A percentile compares a stretch with the other conserved stretches of the same genome.
Evolutionary conservation across 2,888 invertebrate species (phyloP).

Genomic region (Nebria salina): DNA sequence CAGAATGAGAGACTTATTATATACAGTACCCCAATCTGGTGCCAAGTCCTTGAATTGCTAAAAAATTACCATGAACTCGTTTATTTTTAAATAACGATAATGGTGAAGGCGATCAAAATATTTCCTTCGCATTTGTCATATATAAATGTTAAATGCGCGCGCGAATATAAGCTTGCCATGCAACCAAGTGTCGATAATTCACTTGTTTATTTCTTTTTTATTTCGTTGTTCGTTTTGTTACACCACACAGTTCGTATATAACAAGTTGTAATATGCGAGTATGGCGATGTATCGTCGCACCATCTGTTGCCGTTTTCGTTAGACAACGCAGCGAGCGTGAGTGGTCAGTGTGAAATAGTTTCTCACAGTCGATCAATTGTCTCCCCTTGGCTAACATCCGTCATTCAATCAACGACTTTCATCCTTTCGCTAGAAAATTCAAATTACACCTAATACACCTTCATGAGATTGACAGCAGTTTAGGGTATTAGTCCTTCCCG

Average conservation of each 20-base stretch:
- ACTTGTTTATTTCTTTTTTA: constrained; percentile 27
- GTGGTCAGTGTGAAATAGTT: constrained; percentile 9
- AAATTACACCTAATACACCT: neutral
- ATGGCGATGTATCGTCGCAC: neutral
- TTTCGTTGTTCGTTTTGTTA: constrained; percentile 11
- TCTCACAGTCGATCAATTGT: constrained; percentile 20
- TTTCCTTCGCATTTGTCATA: constrained; percentile 42
- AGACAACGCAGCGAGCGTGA: neutral
- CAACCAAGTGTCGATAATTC: constrained; percentile 37
- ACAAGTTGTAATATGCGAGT: constrained; percentile 18
- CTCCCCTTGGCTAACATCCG: constrained; percentile 14
- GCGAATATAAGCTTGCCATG: constrained; percentile 15
- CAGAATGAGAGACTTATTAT: no score
- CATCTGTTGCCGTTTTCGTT: constrained; percentile 12
- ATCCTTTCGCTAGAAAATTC: neutral
- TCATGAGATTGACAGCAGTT: neutral
- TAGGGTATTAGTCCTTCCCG: neutral
- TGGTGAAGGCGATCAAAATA: constrained; percentile 43
- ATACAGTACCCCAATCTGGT: constrained; percentile 12
- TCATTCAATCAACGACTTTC: constrained; percentile 4
- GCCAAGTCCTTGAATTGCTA: constrained; percentile 14
- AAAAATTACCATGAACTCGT: constrained; percentile 37
- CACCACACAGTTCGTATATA: neutral
- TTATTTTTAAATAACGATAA: constrained; percentile 40
- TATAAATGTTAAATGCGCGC: constrained; percentile 40